A percentile compares a stretch with the other conserved stretches of the same genome.
Evolutionary conservation across 2,113 vertebrate genomes (phyloP).

Genomic region (Hepsetus odoe): DNA sequence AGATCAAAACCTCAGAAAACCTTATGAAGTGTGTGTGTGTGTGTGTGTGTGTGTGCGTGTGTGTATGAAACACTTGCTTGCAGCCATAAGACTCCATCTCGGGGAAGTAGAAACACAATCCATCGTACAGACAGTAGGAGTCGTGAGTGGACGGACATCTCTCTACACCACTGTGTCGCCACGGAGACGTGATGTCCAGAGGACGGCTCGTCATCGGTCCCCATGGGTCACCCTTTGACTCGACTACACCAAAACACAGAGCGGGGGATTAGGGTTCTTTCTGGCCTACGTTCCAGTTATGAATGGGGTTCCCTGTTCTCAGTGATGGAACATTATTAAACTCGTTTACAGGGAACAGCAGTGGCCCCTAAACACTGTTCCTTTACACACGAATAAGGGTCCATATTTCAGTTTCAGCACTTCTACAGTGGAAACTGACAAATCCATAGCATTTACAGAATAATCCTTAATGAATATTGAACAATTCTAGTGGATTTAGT

Average conservation of each 20-base stretch:
- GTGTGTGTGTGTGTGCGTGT: neutral
- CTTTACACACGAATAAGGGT: too few species aligned
- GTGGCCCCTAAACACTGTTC: neutral
- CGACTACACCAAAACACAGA: conserved; percentile 34
- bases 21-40: neutral
- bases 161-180: conserved; percentile 51
- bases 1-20: too few species aligned
- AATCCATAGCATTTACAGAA: too few species aligned
- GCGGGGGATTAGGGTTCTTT: neutral
- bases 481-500: too few species aligned
- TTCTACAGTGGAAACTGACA: too few species aligned
- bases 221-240: conserved; percentile 15
- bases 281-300: neutral
- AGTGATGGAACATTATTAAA: too few species aligned
- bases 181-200: conserved; percentile 58
- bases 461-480: too few species aligned
- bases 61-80: conserved; percentile 79
- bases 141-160: conserved; percentile 80
- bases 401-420: too few species aligned
- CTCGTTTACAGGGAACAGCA: too few species aligned
- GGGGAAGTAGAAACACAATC: conserved; percentile 84
- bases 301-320: too few species aligned
- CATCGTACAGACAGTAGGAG: conserved; percentile 86
- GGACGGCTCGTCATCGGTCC: conserved; percentile 55
- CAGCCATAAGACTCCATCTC: conserved; percentile 84